A percentile compares a stretch with the other conserved stretches of the same genome.
Evolutionary conservation across 2,797 vertebrate species (phyloP).

Genomic region (Phaenicophaeus curvirostris): DNA sequence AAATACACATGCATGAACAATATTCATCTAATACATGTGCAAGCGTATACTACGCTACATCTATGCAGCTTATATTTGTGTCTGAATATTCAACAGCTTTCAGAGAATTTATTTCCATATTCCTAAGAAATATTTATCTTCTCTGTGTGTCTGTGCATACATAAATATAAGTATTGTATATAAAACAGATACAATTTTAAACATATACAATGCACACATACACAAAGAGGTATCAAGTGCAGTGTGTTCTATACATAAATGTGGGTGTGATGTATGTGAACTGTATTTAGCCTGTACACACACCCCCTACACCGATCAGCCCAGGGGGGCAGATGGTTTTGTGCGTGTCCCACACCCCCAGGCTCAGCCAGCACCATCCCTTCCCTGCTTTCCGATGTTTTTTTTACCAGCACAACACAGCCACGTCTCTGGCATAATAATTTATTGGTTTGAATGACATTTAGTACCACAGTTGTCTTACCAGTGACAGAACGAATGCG

Average conservation of each 20-base stretch:
- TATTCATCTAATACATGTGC: not conserved
- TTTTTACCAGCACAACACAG: not conserved
- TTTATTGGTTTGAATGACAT: conserved; percentile 74
- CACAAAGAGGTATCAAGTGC: not conserved
- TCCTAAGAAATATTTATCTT: not conserved
- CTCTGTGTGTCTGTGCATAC: not conserved
- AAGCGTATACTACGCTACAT: fast-evolving
- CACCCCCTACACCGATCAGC: too few relatives aligned
- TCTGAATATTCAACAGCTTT: not conserved
- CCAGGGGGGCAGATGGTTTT: not conserved
- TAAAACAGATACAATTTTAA: not conserved
- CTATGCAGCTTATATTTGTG: fast-evolving
- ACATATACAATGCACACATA: not conserved
- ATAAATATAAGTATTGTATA: fast-evolving
- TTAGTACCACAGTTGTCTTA: conserved; percentile 73
- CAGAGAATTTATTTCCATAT: not conserved
- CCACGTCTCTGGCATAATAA: conserved; percentile 60
- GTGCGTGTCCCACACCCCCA: not conserved
- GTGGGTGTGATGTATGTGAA: not conserved
- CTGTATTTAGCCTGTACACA: not conserved
- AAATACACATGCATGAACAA: not conserved
- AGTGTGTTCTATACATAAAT: not conserved
- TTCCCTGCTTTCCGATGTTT: not conserved
- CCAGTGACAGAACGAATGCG: conserved; percentile 67
- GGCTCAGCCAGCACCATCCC: not conserved